These are phyloP conservation scores for Pelodytes ibericus DNA, from an alignment of 2,797 vertebrate species.

Conservation along the genomic window DNA sequence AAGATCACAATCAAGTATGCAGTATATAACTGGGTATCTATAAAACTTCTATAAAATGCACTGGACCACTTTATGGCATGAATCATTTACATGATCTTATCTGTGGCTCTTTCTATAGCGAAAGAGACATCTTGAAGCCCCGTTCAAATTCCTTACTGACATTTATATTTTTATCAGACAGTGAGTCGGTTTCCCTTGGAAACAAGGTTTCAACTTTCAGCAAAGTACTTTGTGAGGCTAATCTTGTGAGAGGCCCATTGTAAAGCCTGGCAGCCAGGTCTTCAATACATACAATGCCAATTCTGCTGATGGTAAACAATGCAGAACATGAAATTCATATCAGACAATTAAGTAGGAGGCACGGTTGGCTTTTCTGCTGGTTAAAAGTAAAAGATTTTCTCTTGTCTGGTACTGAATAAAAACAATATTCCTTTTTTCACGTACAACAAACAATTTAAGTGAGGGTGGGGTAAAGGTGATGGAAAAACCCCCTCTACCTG, in stretches of 20 bases:
- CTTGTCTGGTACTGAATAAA: no score
- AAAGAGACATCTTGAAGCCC: background rate
- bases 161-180: conserved; percentile 38
- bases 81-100: conserved; percentile 16
- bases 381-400: no score
- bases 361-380: background rate
- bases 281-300: background rate
- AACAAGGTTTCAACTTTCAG: conserved; percentile 24
- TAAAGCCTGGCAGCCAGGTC: background rate
- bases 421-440: no score
- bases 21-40: background rate
- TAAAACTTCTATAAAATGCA: background rate
- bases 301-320: background rate
- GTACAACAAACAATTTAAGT: no score
- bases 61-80: background rate
- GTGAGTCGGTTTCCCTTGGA: conserved; percentile 13
- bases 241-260: conserved; percentile 18
- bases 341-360: no score
- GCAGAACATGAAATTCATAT: background rate
- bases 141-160: conserved; percentile 29
- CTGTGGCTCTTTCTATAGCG: conserved; percentile 10
- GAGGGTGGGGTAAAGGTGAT: no score
- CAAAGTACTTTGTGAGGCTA: conserved; percentile 8
- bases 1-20: background rate
- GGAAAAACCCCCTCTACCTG: no score